Base-by-base conservation (phyloP, 2,888 invertebrate genomes). In the Mayetiola destructor region DNA sequence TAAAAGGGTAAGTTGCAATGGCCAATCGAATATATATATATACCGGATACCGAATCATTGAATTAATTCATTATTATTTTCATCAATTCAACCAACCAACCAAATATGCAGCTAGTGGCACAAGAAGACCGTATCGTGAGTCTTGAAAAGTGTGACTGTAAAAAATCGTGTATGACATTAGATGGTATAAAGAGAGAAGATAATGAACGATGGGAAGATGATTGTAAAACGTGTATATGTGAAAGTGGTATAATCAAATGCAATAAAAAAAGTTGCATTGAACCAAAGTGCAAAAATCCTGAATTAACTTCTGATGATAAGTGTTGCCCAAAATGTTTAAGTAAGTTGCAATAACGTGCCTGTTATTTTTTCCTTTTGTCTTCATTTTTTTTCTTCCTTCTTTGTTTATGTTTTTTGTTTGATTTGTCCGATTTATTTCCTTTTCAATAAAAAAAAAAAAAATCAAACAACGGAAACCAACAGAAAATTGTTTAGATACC, bases 101-200 rank as follows among this genome's bases (percentile, higher is more conserved):
- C n/a, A n/a, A n/a, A 52, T 16, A n/a, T 48, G 48, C 29, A 91
- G 90, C 79, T 91, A 75, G 81, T 81, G 70, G 82, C 81, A 68
- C 82, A 88, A 63, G 89, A 91, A 73, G 80, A 81, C 66, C 79
- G 82, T 76, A 66, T 63, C 55, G 59, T 59, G 57, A 80, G 87
- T 64, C 78, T 90, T 67, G 89, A 91, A 74, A 84, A 87, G 72
- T 92, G 91, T 73, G 90, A 91, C 76, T 92, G 92, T 75, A 85
- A 85, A 75, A 88, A 86, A 75, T 86, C 88, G 61, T 92, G 91
- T 76, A 80, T 79, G 27, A 48, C 27, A 68, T 80, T 83, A 64
- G 88, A 89, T 73, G 87, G 84, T 62, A 84, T 85, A 58, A 79
- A 84, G 60, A 83, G 85, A 69, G 82, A 84, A 59, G 90, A 91